Percentiles rank a stretch among this genome's conserved stretches.
These are phyloP conservation scores for Drepana arcuata DNA, from an alignment of 1,140 invertebrate species.

Conservation along the genomic window DNA sequence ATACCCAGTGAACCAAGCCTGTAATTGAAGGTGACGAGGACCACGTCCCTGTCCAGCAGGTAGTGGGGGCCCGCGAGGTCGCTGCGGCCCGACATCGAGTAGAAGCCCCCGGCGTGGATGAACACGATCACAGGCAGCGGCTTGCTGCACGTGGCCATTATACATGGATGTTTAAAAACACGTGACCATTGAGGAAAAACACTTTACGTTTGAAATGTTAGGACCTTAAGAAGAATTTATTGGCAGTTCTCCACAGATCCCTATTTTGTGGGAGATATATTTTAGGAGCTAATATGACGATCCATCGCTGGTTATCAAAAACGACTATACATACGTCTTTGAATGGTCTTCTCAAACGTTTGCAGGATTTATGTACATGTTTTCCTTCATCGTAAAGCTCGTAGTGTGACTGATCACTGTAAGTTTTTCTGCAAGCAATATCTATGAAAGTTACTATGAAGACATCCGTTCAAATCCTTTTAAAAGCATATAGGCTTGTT, in stretches of 20 bases:
- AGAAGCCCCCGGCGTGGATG: slow-evolving; percentile 68
- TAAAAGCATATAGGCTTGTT: too few relatives aligned
- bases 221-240: background rate
- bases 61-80: slow-evolving; percentile 74
- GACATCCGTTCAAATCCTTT: too few relatives aligned
- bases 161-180: slow-evolving; percentile 2
- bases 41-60: slow-evolving; percentile 75
- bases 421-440: too few relatives aligned
- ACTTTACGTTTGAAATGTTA: background rate
- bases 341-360: too few relatives aligned
- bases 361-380: too few relatives aligned
- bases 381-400: too few relatives aligned
- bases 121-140: slow-evolving; percentile 72
- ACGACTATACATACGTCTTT: too few relatives aligned
- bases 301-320: background rate
- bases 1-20: slow-evolving; percentile 74
- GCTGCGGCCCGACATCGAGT: slow-evolving; percentile 54
- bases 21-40: slow-evolving; percentile 82
- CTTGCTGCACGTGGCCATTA: slow-evolving; percentile 10
- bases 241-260: background rate
- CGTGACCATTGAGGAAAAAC: slow-evolving; percentile 7
- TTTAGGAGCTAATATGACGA: background rate
- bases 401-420: too few relatives aligned
- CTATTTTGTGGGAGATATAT: background rate
- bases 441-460: too few relatives aligned